These are phyloP conservation scores for Heliconius hermathena DNA, from an alignment of 1,140 invertebrate species.

Conservation along the genomic window DNA sequence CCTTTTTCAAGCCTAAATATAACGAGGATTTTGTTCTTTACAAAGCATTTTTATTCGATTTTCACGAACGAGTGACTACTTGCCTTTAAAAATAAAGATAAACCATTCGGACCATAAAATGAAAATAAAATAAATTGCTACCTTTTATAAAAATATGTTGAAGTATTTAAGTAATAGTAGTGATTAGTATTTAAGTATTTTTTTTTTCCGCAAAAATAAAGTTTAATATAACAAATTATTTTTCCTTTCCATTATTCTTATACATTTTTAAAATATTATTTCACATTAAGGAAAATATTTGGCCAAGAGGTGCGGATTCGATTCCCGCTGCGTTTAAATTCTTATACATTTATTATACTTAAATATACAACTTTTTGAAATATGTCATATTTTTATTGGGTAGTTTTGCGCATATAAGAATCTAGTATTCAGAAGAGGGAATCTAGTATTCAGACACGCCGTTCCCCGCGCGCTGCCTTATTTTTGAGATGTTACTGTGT, in stretches of 20 bases:
- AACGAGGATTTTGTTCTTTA: slow-evolving; percentile 1
- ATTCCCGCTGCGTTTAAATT: too few species aligned
- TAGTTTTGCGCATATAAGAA: too few species aligned
- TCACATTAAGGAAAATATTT: too few species aligned
- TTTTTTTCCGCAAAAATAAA: background rate
- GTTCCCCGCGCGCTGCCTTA: too few species aligned
- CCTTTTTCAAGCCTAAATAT: background rate
- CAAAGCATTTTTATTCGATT: slow-evolving; percentile 1
- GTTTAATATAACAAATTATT: background rate
- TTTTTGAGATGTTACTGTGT: too few species aligned
- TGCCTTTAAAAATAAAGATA: background rate
- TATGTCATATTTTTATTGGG: too few species aligned
- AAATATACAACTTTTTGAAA: too few species aligned
- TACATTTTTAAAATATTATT: background rate
- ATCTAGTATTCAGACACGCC: too few species aligned
- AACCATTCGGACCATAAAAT: background rate
- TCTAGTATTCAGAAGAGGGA: too few species aligned
- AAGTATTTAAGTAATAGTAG: background rate
- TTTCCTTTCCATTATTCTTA: background rate
- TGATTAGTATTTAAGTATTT: background rate
- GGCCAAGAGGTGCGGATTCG: too few species aligned
- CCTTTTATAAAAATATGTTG: background rate
- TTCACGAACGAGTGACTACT: background rate
- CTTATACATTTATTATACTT: too few species aligned
- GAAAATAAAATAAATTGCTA: slow-evolving; percentile 6